Base-by-base conservation (phyloP, 2,888 invertebrate genomes). In the Idaea dimidiata region DNA sequence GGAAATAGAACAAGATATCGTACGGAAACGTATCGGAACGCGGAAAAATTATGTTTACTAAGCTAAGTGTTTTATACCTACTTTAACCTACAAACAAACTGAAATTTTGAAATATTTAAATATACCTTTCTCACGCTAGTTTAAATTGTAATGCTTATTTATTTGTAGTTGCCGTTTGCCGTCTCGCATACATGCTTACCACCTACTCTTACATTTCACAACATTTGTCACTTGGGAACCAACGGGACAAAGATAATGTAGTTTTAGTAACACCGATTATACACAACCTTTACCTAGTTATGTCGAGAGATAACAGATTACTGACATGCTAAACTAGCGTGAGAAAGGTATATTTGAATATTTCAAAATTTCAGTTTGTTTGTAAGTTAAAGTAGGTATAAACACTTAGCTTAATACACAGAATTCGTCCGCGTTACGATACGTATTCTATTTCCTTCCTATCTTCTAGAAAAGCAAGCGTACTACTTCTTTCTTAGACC, bases 221-320 rank as follows among this genome's bases (percentile, higher is more conserved):
- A 69, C 64, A 67, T 67, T 69, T 67, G 66, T 65, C 64, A 66
- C 68, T 66, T 68, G 69, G 61, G 67, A 69, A 68, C 67, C 64
- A 54, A 62, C 61, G 55, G 17, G 16, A 60, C 58, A 63, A 16
- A 66, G 59, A 66, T 66, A 64, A 66, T 66, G 62, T 60, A 65
- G 66, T 66, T 43, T 71, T 57, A 31, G 66, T 62, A 69, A 65
- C 58, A 59, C 55, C 60, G 53, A 66, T 64, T 64, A 67, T 54
- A 59, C 55, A 59, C 61, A 69, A 63, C 70, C 70, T 72, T 70
- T 66, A 60, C 65, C 61, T 61, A 59, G 59, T 55, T 57, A 56
- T 59, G 59, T 60, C 64, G 67, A 66, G 65, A 63, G 66, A 71
- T 60, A 66, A 66, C 62, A 66, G 61, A 62, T 55, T 59, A 33